A percentile compares a stretch with the other conserved stretches of the same genome.
phyloP scores from a whole-genome alignment of 2,888 invertebrate genomes.

The Clepsis dumicolana region DNA sequence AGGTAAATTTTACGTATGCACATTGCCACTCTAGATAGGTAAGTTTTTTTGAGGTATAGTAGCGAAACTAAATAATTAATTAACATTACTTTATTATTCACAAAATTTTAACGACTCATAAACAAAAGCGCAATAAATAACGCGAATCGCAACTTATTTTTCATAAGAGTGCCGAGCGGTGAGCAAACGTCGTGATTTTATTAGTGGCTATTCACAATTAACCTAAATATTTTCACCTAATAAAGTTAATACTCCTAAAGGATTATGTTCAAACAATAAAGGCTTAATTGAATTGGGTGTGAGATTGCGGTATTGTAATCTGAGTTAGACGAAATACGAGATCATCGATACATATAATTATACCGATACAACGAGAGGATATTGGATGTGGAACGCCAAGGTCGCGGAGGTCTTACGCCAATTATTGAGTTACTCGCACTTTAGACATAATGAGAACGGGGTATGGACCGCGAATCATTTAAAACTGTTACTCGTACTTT shows the following conservation, averaged over 20 bases:
- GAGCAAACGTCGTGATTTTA: constrained; percentile 2
- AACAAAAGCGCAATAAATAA: constrained; percentile 5
- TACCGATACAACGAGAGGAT: constrained; percentile 12
- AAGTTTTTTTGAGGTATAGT: not conserved
- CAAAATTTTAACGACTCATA: not conserved
- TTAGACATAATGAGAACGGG: too few relatives aligned
- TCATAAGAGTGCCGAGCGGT: not conserved
- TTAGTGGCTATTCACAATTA: constrained; percentile 14
- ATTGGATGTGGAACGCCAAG: constrained; percentile 26
- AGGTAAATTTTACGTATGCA: too few relatives aligned
- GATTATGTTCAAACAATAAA: constrained; percentile 26
- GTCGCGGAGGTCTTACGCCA: constrained; percentile 14
- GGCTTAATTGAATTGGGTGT: constrained; percentile 35
- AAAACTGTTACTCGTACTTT: too few relatives aligned
- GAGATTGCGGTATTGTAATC: constrained; percentile 39
- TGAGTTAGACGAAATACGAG: constrained; percentile 21
- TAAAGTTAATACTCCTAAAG: constrained; percentile 6
- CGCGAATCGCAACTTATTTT: not conserved
- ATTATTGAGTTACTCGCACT: constrained; percentile 18
- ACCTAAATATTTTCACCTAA: constrained; percentile 13
- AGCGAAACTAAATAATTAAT: not conserved
- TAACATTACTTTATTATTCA: not conserved
- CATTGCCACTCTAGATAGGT: too few relatives aligned
- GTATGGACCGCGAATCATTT: too few relatives aligned
- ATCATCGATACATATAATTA: constrained; percentile 16